These are phyloP conservation scores for Strix aluco DNA, from an alignment of 2,113 vertebrate genomes.

Conservation along the genomic window DNA sequence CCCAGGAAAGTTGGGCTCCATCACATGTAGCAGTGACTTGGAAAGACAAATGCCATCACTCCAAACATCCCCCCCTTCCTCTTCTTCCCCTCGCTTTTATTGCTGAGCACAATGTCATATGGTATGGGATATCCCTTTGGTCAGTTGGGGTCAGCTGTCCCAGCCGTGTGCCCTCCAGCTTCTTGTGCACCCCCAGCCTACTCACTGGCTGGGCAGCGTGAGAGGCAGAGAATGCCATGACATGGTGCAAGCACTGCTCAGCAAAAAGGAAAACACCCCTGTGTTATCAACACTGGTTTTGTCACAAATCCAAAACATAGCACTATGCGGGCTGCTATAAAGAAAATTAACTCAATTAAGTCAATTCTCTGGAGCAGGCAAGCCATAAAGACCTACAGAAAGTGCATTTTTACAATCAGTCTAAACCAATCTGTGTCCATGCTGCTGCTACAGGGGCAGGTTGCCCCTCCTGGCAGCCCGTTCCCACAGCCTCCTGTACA, in stretches of 20 bases:
- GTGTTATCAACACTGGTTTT: neutral
- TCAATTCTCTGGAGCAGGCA: neutral
- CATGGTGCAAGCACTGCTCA: neutral
- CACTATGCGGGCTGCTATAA: neutral
- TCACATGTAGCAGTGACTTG: accelerated
- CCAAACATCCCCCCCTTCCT: accelerated
- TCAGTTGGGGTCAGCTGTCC: neutral
- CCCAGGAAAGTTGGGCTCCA: accelerated
- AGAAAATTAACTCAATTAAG: neutral
- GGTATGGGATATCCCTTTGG: neutral
- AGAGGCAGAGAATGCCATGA: neutral
- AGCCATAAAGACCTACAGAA: neutral
- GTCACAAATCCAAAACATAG: neutral
- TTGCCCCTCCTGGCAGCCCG: neutral
- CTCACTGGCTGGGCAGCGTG: neutral
- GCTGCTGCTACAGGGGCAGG: neutral
- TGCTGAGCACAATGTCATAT: accelerated
- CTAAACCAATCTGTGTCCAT: neutral
- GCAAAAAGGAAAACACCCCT: neutral
- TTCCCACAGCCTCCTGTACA: neutral
- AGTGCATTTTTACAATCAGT: neutral
- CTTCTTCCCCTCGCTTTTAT: neutral
- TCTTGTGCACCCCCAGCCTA: neutral
- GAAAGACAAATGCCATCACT: neutral
- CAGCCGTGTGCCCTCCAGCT: neutral